Percentiles rank a stretch among this genome's conserved stretches.
Evolutionary conservation across 2,797 vertebrate species (phyloP).

Genomic region (Lagorchestes hirsutus): DNA sequence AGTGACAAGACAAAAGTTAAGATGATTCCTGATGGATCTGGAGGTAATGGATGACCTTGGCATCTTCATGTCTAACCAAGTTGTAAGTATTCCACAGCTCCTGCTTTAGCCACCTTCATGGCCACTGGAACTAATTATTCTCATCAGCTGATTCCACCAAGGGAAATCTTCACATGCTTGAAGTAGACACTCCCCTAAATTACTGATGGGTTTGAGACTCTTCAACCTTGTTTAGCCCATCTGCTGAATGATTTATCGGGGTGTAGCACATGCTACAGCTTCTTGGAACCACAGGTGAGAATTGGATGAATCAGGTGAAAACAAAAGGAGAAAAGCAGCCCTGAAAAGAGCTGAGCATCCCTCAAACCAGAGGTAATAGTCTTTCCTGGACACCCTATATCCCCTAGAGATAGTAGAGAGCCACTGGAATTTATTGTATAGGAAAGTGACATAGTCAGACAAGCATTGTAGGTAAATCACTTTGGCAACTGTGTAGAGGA

Average conservation of each 20-base stretch:
- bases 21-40: background rate
- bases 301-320: background rate
- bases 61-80: background rate
- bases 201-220: background rate
- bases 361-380: background rate
- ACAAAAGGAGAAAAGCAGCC: background rate
- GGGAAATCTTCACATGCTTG: background rate
- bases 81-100: background rate
- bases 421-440: background rate
- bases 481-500: background rate
- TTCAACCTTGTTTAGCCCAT: background rate
- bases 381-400: background rate
- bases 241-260: background rate
- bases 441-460: background rate
- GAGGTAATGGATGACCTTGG: background rate
- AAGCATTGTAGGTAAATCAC: background rate
- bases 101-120: background rate
- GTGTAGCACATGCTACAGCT: background rate
- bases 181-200: background rate
- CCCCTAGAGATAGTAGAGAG: background rate
- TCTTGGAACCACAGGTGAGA: background rate
- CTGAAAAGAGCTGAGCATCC: background rate
- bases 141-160: background rate
- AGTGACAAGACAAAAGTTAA: too few relatives aligned
- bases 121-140: background rate